Conservation (phyloP, 2,888 invertebrate species). For the Nomada ruficornis region DNA sequence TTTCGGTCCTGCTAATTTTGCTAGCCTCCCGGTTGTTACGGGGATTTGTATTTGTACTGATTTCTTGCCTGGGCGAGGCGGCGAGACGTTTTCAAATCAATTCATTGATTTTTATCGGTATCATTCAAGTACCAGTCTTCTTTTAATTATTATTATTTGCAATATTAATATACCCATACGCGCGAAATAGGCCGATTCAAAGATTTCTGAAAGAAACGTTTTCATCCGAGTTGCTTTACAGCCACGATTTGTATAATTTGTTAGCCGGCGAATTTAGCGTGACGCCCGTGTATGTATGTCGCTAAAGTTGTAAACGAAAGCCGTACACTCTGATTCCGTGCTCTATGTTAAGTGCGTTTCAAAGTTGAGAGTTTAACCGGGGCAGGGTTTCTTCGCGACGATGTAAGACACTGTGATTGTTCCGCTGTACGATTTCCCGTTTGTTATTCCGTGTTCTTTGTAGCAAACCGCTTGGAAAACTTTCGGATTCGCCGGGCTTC, state of each 20-base stretch:
- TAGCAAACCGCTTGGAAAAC: conserved; percentile 22
- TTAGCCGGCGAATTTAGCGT: conserved; percentile 19
- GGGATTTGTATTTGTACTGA: too few species aligned
- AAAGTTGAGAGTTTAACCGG: conserved; percentile 30
- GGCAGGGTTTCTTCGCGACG: conserved; percentile 11
- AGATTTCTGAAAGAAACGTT: conserved; percentile 1
- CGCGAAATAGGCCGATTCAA: background rate
- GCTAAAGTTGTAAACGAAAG: background rate
- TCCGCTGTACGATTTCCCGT: conserved; percentile 8
- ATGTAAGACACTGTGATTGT: conserved; percentile 36
- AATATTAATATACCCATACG: too few species aligned
- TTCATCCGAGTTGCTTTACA: background rate
- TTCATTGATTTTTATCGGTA: too few species aligned
- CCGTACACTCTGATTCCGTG: background rate
- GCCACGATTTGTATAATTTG: conserved; percentile 30
- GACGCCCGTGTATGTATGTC: background rate
- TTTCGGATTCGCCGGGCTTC: conserved; percentile 2
- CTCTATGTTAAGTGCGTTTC: conserved; percentile 26
- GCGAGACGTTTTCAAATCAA: background rate
- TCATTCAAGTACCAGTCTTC: background rate
- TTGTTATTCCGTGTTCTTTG: conserved; percentile 44
- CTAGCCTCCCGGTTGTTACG: too few species aligned
- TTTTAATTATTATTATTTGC: background rate
- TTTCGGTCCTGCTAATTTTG: background rate
- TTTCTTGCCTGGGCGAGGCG: too few species aligned